These are phyloP conservation scores for Anser brachyrhynchus DNA, from an alignment of 2,113 vertebrate species.

Conservation along the genomic window DNA sequence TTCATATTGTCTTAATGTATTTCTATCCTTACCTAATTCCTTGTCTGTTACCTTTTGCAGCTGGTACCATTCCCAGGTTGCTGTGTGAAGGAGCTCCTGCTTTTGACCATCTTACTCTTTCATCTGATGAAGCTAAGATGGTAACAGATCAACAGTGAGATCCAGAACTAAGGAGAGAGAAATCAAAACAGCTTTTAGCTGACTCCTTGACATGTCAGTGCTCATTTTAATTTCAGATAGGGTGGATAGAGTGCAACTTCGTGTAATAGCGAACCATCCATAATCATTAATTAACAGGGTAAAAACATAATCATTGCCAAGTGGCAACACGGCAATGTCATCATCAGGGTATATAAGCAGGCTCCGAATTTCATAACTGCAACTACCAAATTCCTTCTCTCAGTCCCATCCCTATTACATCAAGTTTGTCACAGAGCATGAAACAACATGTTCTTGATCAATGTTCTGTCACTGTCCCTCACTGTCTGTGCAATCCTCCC, in stretches of 20 bases:
- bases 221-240: conserved; percentile 8
- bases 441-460: background rate
- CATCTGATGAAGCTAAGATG: background rate
- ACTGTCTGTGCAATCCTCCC: background rate
- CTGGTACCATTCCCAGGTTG: background rate
- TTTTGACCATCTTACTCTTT: background rate
- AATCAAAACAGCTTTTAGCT: conserved; percentile 30
- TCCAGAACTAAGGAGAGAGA: background rate
- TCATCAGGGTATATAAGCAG: background rate
- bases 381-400: background rate
- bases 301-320: background rate
- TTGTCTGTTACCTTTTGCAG: background rate
- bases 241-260: background rate
- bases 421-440: background rate
- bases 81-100: background rate
- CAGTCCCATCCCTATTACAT: background rate
- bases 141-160: conserved; percentile 6
- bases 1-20: background rate
- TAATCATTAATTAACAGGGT: conserved; percentile 32
- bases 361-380: conserved; percentile 19
- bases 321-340: background rate
- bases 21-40: background rate
- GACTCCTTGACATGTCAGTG: background rate
- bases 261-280: background rate
- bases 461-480: background rate